phyloP scores from a whole-genome alignment of 37 sponge, comb jelly and placozoan species.

The Beroe forskalii region DNA sequence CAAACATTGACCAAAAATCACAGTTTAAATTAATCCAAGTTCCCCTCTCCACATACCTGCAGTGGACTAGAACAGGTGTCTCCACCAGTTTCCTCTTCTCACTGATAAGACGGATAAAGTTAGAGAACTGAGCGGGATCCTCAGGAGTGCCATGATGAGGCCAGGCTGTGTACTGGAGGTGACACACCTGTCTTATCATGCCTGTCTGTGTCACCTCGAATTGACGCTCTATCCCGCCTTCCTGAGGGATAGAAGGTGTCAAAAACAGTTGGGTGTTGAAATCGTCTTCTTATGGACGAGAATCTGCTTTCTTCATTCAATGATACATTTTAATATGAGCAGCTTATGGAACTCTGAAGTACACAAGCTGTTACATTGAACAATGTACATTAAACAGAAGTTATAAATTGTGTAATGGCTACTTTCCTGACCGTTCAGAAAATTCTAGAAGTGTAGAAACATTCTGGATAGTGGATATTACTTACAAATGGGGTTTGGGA shows the following conservation, averaged over 20 bases:
- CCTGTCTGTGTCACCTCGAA: not conserved
- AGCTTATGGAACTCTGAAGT: too few relatives aligned
- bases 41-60: too few relatives aligned
- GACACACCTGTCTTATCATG: conserved; percentile 63
- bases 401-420: too few relatives aligned
- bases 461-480: too few relatives aligned
- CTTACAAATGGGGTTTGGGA: not conserved
- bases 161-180: conserved; percentile 75
- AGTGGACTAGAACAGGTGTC: conserved; percentile 10
- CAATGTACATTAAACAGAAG: too few relatives aligned
- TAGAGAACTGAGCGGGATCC: conserved; percentile 50
- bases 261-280: too few relatives aligned
- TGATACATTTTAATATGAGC: too few relatives aligned
- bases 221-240: not conserved
- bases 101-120: conserved; percentile 36
- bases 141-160: conserved; percentile 74
- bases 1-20: not conserved
- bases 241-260: not conserved
- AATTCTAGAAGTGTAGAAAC: too few relatives aligned
- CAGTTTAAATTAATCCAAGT: not conserved
- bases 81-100: conserved; percentile 45
- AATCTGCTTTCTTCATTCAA: too few relatives aligned
- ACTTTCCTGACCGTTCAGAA: too few relatives aligned
- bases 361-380: too few relatives aligned
- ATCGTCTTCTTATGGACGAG: too few relatives aligned